Percentiles rank a stretch among this genome's conserved stretches.
phyloP scores from a whole-genome alignment of 2,888 invertebrate species.

The Noctua janthina region DNA sequence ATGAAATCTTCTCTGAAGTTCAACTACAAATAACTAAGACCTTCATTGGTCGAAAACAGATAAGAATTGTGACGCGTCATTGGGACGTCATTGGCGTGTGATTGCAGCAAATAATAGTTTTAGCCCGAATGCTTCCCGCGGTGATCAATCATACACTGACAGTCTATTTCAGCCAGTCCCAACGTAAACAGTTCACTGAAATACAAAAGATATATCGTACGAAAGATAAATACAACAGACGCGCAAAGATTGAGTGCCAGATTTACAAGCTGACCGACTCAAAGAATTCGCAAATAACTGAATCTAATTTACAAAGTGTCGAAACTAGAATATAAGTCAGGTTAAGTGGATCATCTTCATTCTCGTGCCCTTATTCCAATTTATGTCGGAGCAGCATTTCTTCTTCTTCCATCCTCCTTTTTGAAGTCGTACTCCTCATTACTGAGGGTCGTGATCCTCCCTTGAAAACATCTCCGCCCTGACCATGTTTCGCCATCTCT shows the following conservation, averaged over 20 bases:
- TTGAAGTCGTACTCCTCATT: too few relatives aligned
- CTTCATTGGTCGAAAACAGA: conserved; percentile 8
- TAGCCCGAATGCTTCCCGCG: conserved; percentile 1
- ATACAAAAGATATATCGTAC: conserved; percentile 53
- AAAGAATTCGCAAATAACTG: conserved; percentile 25
- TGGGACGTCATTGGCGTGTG: conserved; percentile 2
- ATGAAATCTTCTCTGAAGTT: neutral
- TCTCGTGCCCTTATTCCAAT: neutral
- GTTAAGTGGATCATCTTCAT: neutral
- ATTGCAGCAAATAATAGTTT: conserved; percentile 37
- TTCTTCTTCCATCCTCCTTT: too few relatives aligned
- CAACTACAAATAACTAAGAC: neutral
- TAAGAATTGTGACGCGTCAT: conserved; percentile 23
- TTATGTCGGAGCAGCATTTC: neutral
- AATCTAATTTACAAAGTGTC: conserved; percentile 16
- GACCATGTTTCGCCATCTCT: too few relatives aligned
- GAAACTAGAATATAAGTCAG: conserved; percentile 31
- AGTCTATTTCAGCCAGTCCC: conserved; percentile 47
- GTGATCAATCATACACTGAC: conserved; percentile 56
- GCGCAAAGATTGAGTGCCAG: conserved; percentile 50
- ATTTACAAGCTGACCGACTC: conserved; percentile 18
- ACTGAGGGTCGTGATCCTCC: too few relatives aligned
- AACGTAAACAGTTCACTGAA: conserved; percentile 48
- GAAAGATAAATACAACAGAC: conserved; percentile 52
- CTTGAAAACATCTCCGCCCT: too few relatives aligned